Evolutionary conservation across 2,888 invertebrate species (phyloP), one percentile per base, ranked within the genome.

Genomic region (Morpho achilles): DNA sequence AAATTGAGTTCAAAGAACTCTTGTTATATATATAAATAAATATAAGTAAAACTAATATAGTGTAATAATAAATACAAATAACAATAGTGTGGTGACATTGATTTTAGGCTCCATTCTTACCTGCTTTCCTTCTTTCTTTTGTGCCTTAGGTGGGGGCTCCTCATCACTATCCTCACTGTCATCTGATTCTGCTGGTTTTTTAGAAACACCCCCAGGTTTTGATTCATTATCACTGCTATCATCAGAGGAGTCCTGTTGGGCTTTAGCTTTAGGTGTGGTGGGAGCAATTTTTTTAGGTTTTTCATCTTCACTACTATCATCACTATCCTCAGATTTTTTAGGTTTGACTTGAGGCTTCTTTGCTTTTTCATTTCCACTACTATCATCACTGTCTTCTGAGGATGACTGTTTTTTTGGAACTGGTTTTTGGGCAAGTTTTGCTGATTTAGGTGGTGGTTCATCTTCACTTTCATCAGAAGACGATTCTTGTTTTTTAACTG

Each of bases 301-400:
- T 50, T 80, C 81, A 56, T 87, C 85, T 55, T 83, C 84, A 71
- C 79, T 79, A 53, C 79, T 80, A n/a, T 84, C 83, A 56, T 80
- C 80, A 62, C 73, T 76, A 39, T 82, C 16, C 16, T 16, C 16
- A 16, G 16, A 83, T 44, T 16, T 67, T 50, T 55, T 62, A 50
- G 63, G 53, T 64, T 70, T 67, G 46, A 65, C 63, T 9, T 56
- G 60, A 23, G 67, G 44, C 16, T 42, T 81, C 16, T 75, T 70
- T 55, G 77, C 76, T 41, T 79, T 53, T 50, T 80, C 81, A 56
- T 87, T 85, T 55, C 82, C 84, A 71, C 79, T 79, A 52, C 79
- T 79, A 53, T 79, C 76, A 32, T 32, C 5, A 62, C 77, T 74
- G 56, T 75, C 77, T 50, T 82, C 84, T 9, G 76, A 75, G 22